These are phyloP conservation scores for Sitobion miscanthi DNA, from an alignment of 1,140 invertebrate genomes.

Conservation along the genomic window DNA sequence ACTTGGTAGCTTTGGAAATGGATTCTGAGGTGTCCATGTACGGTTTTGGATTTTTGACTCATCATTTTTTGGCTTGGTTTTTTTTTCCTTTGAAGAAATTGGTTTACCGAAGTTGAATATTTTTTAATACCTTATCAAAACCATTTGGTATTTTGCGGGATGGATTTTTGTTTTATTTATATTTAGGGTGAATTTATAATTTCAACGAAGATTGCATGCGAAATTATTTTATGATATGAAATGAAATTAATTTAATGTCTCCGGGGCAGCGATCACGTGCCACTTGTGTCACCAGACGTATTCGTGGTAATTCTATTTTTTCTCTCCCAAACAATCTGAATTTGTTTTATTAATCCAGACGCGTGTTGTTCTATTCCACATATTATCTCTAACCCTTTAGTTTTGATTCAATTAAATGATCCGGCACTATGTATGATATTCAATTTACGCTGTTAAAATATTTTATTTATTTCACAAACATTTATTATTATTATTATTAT, in stretches of 20 bases:
- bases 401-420: not conserved
- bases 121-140: not conserved
- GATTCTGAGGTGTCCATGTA: not conserved
- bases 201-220: not conserved
- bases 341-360: constrained; percentile 10
- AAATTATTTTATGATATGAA: not conserved
- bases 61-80: not conserved
- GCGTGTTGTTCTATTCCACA: not conserved
- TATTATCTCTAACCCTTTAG: not conserved
- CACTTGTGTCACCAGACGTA: not conserved
- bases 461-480: not conserved
- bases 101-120: not conserved
- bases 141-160: not conserved
- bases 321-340: not conserved
- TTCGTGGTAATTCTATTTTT: not conserved
- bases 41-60: not conserved
- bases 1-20: not conserved
- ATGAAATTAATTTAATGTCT: not conserved
- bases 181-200: no score
- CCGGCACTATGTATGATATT: not conserved
- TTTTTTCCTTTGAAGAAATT: not conserved
- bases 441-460: not conserved
- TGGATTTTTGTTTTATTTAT: no score
- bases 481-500: not conserved
- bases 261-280: not conserved